phyloP scores from a whole-genome alignment of 1,140 invertebrate genomes.

The Magallana ariakensis region DNA sequence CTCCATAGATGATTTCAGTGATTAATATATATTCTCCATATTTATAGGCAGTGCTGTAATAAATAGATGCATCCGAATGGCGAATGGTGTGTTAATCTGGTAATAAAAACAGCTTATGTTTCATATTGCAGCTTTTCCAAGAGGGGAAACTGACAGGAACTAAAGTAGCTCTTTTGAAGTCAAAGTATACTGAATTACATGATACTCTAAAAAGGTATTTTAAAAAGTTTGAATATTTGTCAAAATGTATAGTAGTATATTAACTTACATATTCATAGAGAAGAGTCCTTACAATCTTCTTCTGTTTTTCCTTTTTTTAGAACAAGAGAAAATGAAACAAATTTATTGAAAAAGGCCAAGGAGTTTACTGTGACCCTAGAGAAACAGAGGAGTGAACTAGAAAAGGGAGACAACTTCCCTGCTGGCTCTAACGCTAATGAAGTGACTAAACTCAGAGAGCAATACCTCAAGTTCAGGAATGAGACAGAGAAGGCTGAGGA shows the following conservation, averaged over 20 bases:
- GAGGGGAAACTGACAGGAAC: slow-evolving; percentile 79
- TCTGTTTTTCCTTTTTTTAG: slow-evolving; percentile 60
- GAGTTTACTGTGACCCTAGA: slow-evolving; percentile 72
- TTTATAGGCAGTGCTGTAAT: too few species aligned
- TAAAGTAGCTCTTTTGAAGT: slow-evolving; percentile 77
- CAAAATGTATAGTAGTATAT: neutral
- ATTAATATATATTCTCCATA: too few species aligned
- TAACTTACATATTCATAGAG: neutral
- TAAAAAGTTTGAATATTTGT: neutral
- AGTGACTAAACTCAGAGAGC: slow-evolving; percentile 75
- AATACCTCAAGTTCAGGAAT: slow-evolving; percentile 77
- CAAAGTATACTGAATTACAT: slow-evolving; percentile 79
- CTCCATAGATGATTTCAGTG: too few species aligned
- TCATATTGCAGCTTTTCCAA: slow-evolving; percentile 75
- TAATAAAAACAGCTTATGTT: too few species aligned
- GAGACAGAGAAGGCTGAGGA: slow-evolving; percentile 77
- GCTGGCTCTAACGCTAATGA: slow-evolving; percentile 76
- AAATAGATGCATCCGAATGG: too few species aligned
- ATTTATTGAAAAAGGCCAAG: slow-evolving; percentile 74
- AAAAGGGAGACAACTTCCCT: slow-evolving; percentile 78
- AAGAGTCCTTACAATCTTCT: neutral
- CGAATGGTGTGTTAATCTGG: too few species aligned
- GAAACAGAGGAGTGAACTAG: slow-evolving; percentile 72
- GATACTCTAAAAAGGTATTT: slow-evolving; percentile 77
- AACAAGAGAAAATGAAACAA: slow-evolving; percentile 75